A percentile compares a stretch with the other conserved stretches of the same genome.
These are phyloP conservation scores for Gavia stellata DNA, from an alignment of 2,113 vertebrate genomes.

Conservation along the genomic window DNA sequence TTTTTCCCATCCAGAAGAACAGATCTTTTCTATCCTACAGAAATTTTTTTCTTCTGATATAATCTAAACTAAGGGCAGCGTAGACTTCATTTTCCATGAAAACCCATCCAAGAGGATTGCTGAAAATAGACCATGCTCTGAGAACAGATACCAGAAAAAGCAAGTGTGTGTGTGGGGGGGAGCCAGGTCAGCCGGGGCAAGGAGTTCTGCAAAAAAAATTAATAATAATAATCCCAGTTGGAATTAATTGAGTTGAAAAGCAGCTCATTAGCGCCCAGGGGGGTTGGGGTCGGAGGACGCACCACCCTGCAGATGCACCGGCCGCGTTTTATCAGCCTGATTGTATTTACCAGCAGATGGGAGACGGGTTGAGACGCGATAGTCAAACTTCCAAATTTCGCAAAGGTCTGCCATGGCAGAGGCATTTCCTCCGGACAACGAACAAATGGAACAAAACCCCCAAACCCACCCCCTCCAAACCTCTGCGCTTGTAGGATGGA, in stretches of 20 bases:
- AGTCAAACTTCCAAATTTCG: not conserved
- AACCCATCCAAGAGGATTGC: slow-evolving; percentile 31
- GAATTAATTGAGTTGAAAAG: not conserved
- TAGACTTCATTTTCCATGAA: slow-evolving; percentile 40
- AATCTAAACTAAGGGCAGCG: not conserved
- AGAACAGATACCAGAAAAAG: slow-evolving; percentile 47
- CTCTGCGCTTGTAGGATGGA: not conserved
- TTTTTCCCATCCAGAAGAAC: not conserved
- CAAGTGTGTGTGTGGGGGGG: not conserved
- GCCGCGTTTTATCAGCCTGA: not conserved
- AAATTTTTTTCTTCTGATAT: slow-evolving; percentile 40
- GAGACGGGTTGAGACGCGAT: not conserved
- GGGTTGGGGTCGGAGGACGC: not conserved
- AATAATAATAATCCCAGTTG: not conserved
- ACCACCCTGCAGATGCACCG: not conserved
- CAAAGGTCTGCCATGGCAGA: not conserved
- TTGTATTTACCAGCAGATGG: not conserved
- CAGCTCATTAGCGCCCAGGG: not conserved
- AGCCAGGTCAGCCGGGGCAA: not conserved
- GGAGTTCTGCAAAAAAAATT: not conserved
- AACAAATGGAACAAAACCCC: not conserved
- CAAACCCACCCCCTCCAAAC: not conserved
- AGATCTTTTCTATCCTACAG: slow-evolving; percentile 7
- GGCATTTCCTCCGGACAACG: not conserved
- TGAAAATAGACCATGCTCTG: slow-evolving; percentile 39